These are phyloP conservation scores for Chloroceryle inda DNA, from an alignment of 2,797 vertebrate genomes.

Conservation along the genomic window DNA sequence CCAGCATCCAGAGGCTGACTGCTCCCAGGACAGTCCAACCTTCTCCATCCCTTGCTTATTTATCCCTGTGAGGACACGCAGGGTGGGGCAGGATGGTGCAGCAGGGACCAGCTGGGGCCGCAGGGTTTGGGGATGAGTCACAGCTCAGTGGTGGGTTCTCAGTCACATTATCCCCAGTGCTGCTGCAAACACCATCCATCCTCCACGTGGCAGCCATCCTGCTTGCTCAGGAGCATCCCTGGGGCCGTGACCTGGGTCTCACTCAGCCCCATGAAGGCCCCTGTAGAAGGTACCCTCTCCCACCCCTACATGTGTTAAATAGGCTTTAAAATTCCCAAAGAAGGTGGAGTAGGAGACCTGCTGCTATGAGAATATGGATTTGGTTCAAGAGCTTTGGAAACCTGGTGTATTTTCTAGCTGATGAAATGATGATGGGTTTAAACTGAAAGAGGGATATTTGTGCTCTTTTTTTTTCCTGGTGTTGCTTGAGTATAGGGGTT, in stretches of 20 bases:
- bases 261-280: accelerated
- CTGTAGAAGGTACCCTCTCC: not conserved
- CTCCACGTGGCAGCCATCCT: accelerated
- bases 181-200: not conserved
- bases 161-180: accelerated
- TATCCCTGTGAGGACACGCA: not conserved
- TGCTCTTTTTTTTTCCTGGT: not conserved
- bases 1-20: not conserved
- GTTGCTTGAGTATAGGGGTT: not conserved
- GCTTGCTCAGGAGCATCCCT: not conserved
- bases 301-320: accelerated
- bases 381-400: not conserved
- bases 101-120: not conserved
- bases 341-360: not conserved
- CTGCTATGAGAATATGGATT: not conserved
- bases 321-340: not conserved
- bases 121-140: not conserved
- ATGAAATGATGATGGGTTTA: not conserved
- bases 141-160: not conserved
- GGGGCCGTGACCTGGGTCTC: accelerated
- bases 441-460: not conserved
- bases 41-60: accelerated
- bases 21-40: accelerated
- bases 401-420: not conserved
- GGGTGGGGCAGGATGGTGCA: not conserved